phyloP scores from a whole-genome alignment of 2,113 vertebrate species.

The Oncorhynchus gorbuscha region DNA sequence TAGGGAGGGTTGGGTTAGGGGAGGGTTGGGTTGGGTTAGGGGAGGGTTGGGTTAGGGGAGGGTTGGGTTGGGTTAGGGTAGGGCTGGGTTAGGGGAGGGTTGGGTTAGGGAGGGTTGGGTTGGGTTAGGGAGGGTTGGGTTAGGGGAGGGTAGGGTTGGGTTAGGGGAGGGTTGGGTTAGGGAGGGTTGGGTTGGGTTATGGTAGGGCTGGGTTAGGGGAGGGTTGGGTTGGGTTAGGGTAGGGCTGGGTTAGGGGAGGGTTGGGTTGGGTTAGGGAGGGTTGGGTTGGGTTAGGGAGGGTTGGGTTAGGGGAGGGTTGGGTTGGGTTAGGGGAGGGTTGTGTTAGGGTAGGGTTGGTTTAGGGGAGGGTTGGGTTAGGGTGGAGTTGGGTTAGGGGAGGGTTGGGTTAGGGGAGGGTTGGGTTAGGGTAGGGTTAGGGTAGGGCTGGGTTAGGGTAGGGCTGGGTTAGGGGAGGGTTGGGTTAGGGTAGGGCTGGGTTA shows the following conservation, averaged over 20 bases:
- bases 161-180: too few relatives aligned
- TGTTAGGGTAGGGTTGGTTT: too few relatives aligned
- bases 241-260: not conserved
- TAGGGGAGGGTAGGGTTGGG: not conserved
- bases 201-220: too few relatives aligned
- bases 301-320: not conserved
- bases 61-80: too few relatives aligned
- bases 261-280: too few relatives aligned
- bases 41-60: too few relatives aligned
- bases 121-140: not conserved
- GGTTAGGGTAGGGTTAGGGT: not conserved
- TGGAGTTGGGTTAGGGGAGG: not conserved
- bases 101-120: too few relatives aligned
- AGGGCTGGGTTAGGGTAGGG: not conserved
- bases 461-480: too few relatives aligned
- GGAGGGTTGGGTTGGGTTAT: too few relatives aligned
- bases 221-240: not conserved
- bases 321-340: not conserved
- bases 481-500: too few relatives aligned
- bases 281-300: too few relatives aligned
- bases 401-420: not conserved
- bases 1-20: not conserved
- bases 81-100: too few relatives aligned
- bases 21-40: not conserved
- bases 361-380: not conserved